A percentile compares a stretch with the other conserved stretches of the same genome.
These are phyloP conservation scores for Celastrina argiolus DNA, from an alignment of 2,888 invertebrate genomes.

Conservation along the genomic window DNA sequence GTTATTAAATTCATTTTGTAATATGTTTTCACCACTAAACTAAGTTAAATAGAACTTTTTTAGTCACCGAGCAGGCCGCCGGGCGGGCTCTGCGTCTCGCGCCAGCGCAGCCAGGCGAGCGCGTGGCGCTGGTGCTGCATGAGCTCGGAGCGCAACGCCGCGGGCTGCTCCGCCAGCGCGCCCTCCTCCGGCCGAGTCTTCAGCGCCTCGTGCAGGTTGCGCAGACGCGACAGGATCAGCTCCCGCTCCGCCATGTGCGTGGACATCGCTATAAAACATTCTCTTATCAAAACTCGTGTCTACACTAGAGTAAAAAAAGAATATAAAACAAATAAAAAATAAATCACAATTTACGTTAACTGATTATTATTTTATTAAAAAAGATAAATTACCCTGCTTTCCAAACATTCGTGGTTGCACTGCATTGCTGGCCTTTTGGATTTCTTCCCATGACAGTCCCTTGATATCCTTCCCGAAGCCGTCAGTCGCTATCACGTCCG, in stretches of 20 bases:
- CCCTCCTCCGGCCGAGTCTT: slow-evolving; percentile 81
- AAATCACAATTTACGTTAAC: background rate
- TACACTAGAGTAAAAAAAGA: too few relatives aligned
- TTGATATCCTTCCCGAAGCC: slow-evolving; percentile 43
- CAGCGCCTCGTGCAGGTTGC: slow-evolving; percentile 84
- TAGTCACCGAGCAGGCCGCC: slow-evolving; percentile 92
- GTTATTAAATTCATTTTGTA: too few relatives aligned
- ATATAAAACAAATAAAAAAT: too few relatives aligned
- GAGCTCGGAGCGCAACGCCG: slow-evolving; percentile 80
- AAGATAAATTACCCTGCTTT: slow-evolving; percentile 58
- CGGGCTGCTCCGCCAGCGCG: slow-evolving; percentile 77
- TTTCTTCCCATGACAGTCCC: slow-evolving; percentile 71
- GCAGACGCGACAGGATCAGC: slow-evolving; percentile 84
- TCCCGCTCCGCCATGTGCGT: slow-evolving; percentile 83
- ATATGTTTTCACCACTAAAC: too few relatives aligned
- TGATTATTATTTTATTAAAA: background rate
- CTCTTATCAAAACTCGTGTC: too few relatives aligned
- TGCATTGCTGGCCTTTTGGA: slow-evolving; percentile 69
- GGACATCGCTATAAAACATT: slow-evolving; percentile 72
- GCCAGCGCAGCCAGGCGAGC: slow-evolving; percentile 92
- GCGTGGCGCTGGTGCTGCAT: slow-evolving; percentile 93
- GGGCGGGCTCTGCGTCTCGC: slow-evolving; percentile 89
- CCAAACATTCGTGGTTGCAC: slow-evolving; percentile 79
- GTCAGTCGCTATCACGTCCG: slow-evolving; percentile 47
- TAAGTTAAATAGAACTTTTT: too few relatives aligned